Evolutionary conservation across 2,888 invertebrate species (phyloP), one percentile per base, ranked within the genome.

Genomic region (Sarcophaga subvicina): DNA sequence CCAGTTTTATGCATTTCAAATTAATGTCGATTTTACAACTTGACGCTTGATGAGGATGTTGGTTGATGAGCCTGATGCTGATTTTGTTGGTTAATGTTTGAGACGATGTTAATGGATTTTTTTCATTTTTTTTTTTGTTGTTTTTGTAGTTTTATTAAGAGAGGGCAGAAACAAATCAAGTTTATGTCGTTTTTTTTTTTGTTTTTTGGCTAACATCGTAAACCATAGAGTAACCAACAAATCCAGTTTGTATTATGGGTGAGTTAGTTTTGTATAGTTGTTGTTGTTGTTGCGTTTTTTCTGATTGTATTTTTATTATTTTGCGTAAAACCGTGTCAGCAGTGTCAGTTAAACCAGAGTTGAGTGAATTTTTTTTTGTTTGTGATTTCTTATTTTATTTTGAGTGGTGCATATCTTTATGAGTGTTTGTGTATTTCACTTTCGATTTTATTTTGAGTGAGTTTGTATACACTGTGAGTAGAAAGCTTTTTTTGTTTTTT

Each of bases 321-420:
- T 87, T 87, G 84, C 84, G 75, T 87, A 79, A 86, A 88, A 89
- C 85, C 83, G 88, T 89, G 89, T 89, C 89, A 89, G 88, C 89
- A 85, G 88, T 88, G 86, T 88, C 87, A 88, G 81, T 12, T 60
- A 85, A 85, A 87, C 86, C 81, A 84, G 14, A n/a, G 20, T 10
- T 67, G 67, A 45, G 45, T 67, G 45, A 8, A 20, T 49, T 49
- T 49, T 11, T 49, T 49, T 49, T 8, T 49, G 49, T 49, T 47
- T 47, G 6, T 47, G 2, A 10, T 49, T 49, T 49, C 4, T 49
- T 10, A 1, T 49, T 49, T 49, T 49, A 14, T 14, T 49, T 49
- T 49, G 11, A 14, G 12, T 49, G 49, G 12, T 49, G 49, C 14
- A 14, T 49, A 14, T 2, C 4, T 49, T 49, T 49, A 37, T 49